Percentiles rank a stretch among this genome's conserved stretches.
Conservation (phyloP, 2,888 invertebrate species). For the Dione vanillae region DNA sequence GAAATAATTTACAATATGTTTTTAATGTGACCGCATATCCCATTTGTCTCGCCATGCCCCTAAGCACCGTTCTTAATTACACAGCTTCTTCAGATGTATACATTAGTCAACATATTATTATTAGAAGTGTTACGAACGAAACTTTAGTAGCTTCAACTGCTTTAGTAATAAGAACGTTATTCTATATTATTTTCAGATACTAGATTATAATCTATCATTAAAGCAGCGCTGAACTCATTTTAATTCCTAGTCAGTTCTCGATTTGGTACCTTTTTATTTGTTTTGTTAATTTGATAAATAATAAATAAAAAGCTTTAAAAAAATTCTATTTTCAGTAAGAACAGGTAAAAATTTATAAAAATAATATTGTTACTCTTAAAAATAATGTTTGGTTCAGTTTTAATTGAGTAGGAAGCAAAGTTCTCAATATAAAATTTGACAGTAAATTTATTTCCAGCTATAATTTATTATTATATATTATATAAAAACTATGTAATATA, state of each 20-base stretch:
- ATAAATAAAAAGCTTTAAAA: background rate
- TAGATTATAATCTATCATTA: slow-evolving; percentile 47
- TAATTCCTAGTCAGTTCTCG: slow-evolving; percentile 32
- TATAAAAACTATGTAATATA: too few species aligned
- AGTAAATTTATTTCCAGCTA: too few species aligned
- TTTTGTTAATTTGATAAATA: slow-evolving; percentile 15
- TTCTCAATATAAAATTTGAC: too few species aligned
- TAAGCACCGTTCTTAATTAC: slow-evolving; percentile 57
- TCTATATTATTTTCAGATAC: slow-evolving; percentile 10
- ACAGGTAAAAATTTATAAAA: background rate
- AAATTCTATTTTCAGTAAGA: background rate
- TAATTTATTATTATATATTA: too few species aligned
- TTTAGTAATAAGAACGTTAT: background rate
- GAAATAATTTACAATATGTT: slow-evolving; percentile 12
- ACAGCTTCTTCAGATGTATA: slow-evolving; percentile 59
- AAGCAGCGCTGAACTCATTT: slow-evolving; percentile 31
- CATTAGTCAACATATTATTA: slow-evolving; percentile 53
- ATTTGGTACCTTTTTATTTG: slow-evolving; percentile 5
- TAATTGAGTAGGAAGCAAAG: background rate
- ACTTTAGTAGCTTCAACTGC: slow-evolving; percentile 11
- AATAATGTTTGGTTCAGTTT: background rate
- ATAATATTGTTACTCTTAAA: background rate
- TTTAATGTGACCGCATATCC: slow-evolving; percentile 31
- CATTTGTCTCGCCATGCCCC: slow-evolving; percentile 49
- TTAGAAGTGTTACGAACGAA: slow-evolving; percentile 29